These are phyloP conservation scores for Atlantisia rogersi DNA, from an alignment of 2,113 vertebrate genomes.

Conservation along the genomic window DNA sequence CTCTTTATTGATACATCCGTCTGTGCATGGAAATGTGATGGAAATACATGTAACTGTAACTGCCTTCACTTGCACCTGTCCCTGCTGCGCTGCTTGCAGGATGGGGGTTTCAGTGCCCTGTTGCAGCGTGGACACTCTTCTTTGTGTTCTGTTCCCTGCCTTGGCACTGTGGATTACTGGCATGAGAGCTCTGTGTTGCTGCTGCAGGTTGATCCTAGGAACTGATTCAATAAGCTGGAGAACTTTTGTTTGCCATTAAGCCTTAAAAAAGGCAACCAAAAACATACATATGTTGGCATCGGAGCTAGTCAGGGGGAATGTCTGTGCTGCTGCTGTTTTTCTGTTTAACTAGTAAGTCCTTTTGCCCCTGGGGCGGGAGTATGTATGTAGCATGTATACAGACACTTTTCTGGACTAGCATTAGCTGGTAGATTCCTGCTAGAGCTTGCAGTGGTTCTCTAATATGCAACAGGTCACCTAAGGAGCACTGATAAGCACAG, in stretches of 20 bases:
- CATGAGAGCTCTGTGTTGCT: neutral
- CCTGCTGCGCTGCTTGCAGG: neutral
- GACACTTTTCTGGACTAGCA: neutral
- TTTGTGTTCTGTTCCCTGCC: neutral
- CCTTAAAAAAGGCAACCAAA: neutral
- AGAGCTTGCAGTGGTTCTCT: neutral
- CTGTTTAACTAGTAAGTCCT: neutral
- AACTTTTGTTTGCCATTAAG: neutral
- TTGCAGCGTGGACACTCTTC: neutral
- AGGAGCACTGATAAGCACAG: neutral
- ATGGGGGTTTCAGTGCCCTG: neutral
- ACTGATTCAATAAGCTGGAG: neutral
- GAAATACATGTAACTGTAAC: neutral
- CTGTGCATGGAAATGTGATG: neutral
- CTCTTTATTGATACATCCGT: neutral
- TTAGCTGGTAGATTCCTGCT: neutral
- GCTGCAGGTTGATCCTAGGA: neutral
- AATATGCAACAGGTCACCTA: neutral
- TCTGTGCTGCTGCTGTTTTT: neutral
- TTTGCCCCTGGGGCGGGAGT: neutral
- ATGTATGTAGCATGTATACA: rapidly evolving
- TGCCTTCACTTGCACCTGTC: neutral
- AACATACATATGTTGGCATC: neutral
- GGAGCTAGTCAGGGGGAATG: neutral
- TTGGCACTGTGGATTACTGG: neutral